Evolutionary conservation across 2,797 vertebrate species (phyloP).

Genomic region (Poeciliopsis presidionis): DNA sequence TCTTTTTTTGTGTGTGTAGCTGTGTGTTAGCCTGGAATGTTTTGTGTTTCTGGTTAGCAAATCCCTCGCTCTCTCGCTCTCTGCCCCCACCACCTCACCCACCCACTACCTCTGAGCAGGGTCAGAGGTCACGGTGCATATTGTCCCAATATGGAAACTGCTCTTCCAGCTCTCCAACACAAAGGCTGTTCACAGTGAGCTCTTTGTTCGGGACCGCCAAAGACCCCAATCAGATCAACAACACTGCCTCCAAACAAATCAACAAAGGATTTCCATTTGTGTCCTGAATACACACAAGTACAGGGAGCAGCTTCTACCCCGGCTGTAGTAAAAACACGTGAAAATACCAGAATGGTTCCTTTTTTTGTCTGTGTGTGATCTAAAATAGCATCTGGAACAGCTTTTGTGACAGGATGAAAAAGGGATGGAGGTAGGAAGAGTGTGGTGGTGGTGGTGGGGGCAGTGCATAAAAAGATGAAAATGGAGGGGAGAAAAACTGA

Average conservation of each 20-base stretch:
- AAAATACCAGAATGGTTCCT: slow-evolving; percentile 26
- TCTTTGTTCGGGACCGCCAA: slow-evolving; percentile 70
- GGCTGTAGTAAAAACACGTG: slow-evolving; percentile 29
- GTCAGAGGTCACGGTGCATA: slow-evolving; percentile 71
- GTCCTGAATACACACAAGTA: slow-evolving; percentile 28
- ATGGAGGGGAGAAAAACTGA: slow-evolving; percentile 51
- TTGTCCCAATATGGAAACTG: slow-evolving; percentile 77
- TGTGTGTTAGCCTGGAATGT: slow-evolving; percentile 50
- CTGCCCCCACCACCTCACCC: background rate
- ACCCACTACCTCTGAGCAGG: slow-evolving; percentile 58
- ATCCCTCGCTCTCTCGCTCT: slow-evolving; percentile 22
- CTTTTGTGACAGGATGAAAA: slow-evolving; percentile 60
- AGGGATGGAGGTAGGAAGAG: slow-evolving; percentile 56
- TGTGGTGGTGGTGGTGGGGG: slow-evolving; percentile 27
- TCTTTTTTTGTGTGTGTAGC: slow-evolving; percentile 34
- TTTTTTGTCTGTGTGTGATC: slow-evolving; percentile 42
- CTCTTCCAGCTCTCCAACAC: slow-evolving; percentile 61
- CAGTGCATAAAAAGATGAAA: slow-evolving; percentile 57
- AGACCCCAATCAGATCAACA: slow-evolving; percentile 66
- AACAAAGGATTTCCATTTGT: slow-evolving; percentile 55
- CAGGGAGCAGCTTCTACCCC: slow-evolving; percentile 12
- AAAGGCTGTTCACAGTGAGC: slow-evolving; percentile 67
- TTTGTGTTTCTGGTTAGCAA: slow-evolving; percentile 56
- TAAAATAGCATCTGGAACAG: slow-evolving; percentile 67
- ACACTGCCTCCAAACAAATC: slow-evolving; percentile 50